These are phyloP conservation scores for Sceloporus undulatus DNA, from an alignment of 2,113 vertebrate genomes.

Conservation along the genomic window DNA sequence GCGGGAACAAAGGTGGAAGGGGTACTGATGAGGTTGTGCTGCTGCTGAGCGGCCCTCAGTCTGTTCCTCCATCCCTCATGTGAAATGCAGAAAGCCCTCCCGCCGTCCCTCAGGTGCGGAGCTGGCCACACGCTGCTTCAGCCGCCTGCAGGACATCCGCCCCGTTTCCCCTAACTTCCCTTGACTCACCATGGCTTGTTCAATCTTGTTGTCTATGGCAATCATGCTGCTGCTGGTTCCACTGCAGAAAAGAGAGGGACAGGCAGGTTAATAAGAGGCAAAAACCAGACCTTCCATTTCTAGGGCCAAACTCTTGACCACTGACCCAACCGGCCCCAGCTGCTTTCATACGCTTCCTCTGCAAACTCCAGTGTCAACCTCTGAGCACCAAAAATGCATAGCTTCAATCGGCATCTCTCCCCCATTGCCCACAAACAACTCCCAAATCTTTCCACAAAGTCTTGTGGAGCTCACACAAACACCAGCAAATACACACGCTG, in stretches of 20 bases:
- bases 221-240: constrained; percentile 76
- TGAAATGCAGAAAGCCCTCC: background rate
- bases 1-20: too few relatives aligned
- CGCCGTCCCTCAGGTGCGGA: background rate
- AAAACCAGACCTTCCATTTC: background rate
- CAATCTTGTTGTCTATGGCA: constrained; percentile 86
- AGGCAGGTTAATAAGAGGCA: background rate
- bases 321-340: too few relatives aligned
- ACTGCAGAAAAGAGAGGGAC: constrained; percentile 60
- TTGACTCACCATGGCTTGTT: constrained; percentile 85
- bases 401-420: background rate
- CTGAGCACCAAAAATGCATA: background rate
- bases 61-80: too few relatives aligned
- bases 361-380: background rate
- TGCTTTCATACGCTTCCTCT: too few relatives aligned
- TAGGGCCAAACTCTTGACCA: background rate
- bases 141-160: background rate
- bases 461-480: background rate
- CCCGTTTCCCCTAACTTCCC: background rate
- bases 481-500: too few relatives aligned
- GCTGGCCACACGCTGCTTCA: background rate
- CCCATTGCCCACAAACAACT: background rate
- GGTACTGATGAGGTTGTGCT: too few relatives aligned
- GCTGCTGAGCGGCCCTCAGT: too few relatives aligned
- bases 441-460: background rate